Evolutionary conservation across 2,888 invertebrate genomes (phyloP).

Genomic region (Megaustenia siamemsis): DNA sequence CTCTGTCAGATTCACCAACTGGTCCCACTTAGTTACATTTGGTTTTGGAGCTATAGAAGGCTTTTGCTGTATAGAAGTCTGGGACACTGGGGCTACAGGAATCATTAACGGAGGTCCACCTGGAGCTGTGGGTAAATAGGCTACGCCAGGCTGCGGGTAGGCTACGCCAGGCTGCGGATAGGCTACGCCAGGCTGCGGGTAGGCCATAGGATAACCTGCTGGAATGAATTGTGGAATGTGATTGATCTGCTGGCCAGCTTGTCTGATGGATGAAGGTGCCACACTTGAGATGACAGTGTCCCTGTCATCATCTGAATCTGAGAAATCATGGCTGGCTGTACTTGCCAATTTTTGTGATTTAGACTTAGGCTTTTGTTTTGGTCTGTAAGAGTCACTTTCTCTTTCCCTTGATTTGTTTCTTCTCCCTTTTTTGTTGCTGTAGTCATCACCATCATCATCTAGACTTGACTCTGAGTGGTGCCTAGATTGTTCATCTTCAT

Average conservation of each 20-base stretch:
- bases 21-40: constrained; percentile 72
- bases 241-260: background rate
- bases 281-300: constrained; percentile 10
- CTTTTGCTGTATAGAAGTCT: constrained; percentile 30
- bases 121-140: constrained; percentile 42
- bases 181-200: constrained; percentile 44
- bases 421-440: constrained; percentile 50
- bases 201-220: constrained; percentile 12
- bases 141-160: constrained; percentile 46
- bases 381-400: background rate
- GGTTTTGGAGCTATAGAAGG: constrained; percentile 53
- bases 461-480: no score
- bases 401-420: background rate
- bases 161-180: constrained; percentile 44
- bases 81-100: constrained; percentile 32
- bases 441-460: background rate
- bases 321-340: constrained; percentile 51
- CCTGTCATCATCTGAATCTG: constrained; percentile 25
- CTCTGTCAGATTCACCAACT: constrained; percentile 70
- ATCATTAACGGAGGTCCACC: constrained; percentile 54
- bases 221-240: constrained; percentile 19
- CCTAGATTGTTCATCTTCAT: background rate
- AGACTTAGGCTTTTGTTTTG: constrained; percentile 63
- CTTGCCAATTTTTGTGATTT: constrained; percentile 63
- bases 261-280: constrained; percentile 5